A percentile compares a stretch with the other conserved stretches of the same genome.
Evolutionary conservation across 2,113 vertebrate species (phyloP).

Genomic region (Hemibates koningsi): DNA sequence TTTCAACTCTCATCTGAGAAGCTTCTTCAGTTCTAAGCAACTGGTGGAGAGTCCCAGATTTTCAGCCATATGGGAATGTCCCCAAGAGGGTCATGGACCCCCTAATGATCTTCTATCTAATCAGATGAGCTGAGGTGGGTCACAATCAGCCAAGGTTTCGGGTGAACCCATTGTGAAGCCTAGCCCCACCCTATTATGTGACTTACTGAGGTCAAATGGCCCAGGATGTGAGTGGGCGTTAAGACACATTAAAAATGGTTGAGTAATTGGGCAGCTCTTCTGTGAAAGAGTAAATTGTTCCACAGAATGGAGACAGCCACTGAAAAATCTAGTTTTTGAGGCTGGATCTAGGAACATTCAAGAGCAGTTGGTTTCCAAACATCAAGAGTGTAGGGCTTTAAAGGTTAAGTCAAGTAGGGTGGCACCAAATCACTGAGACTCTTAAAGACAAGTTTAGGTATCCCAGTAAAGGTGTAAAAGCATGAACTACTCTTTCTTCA

Average conservation of each 20-base stretch:
- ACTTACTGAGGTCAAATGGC: neutral
- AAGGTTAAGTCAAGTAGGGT: neutral
- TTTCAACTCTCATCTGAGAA: neutral
- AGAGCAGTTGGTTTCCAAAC: neutral
- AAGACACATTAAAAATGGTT: neutral
- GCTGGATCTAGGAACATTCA: neutral
- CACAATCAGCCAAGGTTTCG: neutral
- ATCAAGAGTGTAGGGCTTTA: neutral
- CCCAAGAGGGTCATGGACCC: neutral
- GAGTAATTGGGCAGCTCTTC: neutral
- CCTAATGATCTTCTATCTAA: neutral
- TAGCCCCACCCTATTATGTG: neutral
- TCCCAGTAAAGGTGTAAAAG: neutral
- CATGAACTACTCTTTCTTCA: neutral
- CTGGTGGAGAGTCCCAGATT: neutral
- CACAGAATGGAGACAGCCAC: neutral
- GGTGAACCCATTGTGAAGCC: neutral
- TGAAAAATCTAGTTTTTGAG: neutral
- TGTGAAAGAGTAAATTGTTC: neutral
- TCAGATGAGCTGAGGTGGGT: neutral
- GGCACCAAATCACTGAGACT: neutral
- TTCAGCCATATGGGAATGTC: neutral
- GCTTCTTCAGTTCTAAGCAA: neutral
- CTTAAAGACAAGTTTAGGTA: neutral
- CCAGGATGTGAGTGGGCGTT: neutral